Conservation (phyloP, 2,888 invertebrate species). For the Rhingia campestris region DNA sequence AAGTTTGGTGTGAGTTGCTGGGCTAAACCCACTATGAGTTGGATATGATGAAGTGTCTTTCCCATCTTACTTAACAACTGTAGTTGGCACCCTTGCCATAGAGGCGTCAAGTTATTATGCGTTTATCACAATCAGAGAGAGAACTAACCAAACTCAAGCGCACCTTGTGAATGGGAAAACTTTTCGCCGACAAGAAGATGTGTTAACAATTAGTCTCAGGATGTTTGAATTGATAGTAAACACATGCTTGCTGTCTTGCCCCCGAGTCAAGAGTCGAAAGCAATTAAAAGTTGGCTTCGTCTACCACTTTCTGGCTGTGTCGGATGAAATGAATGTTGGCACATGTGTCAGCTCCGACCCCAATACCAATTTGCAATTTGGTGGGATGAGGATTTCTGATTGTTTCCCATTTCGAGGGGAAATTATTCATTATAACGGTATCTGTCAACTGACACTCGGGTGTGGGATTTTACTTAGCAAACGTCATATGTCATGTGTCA, state of each 20-base stretch:
- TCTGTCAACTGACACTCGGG: neutral
- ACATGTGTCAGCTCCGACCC: constrained; percentile 18
- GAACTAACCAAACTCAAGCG: neutral
- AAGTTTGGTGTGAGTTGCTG: neutral
- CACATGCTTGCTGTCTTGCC: constrained; percentile 34
- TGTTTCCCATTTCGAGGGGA: constrained; percentile 34
- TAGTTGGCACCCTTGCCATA: neutral
- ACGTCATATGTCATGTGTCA: constrained; percentile 1
- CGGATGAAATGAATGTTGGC: constrained; percentile 18
- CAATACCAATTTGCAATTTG: constrained; percentile 7
- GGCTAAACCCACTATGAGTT: constrained; percentile 3
- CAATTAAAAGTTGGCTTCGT: constrained; percentile 58
- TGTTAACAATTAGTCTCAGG: constrained; percentile 57
- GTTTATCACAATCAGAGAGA: constrained; percentile 40
- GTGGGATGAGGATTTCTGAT: constrained; percentile 38
- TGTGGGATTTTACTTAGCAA: constrained; percentile 8
- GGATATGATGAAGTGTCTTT: constrained; percentile 40
- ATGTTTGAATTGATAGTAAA: constrained; percentile 54
- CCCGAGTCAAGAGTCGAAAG: constrained; percentile 38
- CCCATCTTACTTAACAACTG: neutral
- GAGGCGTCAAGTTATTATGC: constrained; percentile 38
- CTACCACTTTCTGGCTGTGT: constrained; percentile 4
- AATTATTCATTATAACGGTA: constrained; percentile 37
- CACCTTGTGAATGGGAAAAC: neutral
- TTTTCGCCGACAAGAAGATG: constrained; percentile 22